Conservation (phyloP, 2,797 vertebrate genomes). For the Todus mexicanus region DNA sequence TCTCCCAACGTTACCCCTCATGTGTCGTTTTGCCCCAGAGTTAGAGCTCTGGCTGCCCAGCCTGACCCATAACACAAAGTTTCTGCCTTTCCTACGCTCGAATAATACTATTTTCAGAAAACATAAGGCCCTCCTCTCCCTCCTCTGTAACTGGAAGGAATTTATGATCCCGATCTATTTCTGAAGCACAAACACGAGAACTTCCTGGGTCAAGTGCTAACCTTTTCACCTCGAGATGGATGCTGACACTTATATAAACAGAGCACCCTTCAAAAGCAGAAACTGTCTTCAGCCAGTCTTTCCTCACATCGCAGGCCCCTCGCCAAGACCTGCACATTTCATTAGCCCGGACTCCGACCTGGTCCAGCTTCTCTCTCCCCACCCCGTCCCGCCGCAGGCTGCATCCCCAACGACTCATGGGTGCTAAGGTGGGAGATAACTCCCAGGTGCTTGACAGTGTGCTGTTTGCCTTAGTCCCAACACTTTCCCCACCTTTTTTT, state of each 20-base stretch:
- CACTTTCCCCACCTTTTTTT: not conserved
- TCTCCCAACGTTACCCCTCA: not conserved
- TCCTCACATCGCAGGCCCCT: constrained; percentile 66
- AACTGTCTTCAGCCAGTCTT: constrained; percentile 71
- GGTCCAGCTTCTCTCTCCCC: not conserved
- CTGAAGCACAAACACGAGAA: constrained; percentile 68
- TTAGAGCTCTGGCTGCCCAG: not conserved
- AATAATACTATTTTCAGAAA: constrained; percentile 21
- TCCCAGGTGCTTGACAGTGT: not conserved
- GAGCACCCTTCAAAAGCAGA: constrained; percentile 72
- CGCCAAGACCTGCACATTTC: constrained; percentile 55
- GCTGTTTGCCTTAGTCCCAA: not conserved
- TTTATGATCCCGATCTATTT: constrained; percentile 68
- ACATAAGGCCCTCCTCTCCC: not conserved
- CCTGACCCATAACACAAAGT: not conserved
- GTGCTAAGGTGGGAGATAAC: not conserved
- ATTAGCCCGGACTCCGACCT: constrained; percentile 38
- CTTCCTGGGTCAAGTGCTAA: constrained; percentile 82
- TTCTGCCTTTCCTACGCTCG: not conserved
- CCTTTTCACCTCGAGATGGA: constrained; percentile 80
- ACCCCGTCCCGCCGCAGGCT: not conserved
- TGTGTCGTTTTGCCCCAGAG: not conserved
- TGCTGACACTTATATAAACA: constrained; percentile 78
- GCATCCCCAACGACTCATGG: not conserved
- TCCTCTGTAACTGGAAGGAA: constrained; percentile 2